These are phyloP conservation scores for Cryptomyrus ogoouensis DNA, from an alignment of 2,113 vertebrate species.

Conservation along the genomic window DNA sequence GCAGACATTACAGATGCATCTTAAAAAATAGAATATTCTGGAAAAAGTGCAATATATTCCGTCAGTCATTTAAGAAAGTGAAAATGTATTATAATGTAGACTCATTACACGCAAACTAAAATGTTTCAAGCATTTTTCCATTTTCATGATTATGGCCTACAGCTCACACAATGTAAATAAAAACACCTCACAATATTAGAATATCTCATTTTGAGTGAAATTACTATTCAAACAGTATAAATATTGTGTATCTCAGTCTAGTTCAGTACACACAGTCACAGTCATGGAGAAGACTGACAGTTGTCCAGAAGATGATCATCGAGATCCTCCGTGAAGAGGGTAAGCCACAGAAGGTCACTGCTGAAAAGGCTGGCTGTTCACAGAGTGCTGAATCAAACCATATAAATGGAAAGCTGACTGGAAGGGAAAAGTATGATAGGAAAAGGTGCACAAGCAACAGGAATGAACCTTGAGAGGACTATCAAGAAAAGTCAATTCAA, in stretches of 20 bases:
- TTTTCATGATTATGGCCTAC: background rate
- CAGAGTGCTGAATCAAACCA: background rate
- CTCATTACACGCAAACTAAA: background rate
- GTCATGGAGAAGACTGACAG: no score
- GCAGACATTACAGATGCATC: background rate
- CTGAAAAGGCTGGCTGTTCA: background rate
- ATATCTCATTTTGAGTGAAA: background rate
- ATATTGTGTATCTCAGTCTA: no score
- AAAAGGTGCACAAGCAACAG: no score
- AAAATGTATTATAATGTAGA: background rate
- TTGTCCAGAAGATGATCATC: no score
- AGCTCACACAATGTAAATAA: background rate
- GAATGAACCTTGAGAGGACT: no score
- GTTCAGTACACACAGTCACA: no score
- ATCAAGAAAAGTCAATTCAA: no score
- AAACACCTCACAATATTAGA: background rate
- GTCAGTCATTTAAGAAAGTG: background rate
- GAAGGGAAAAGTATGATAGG: background rate
- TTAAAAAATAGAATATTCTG: background rate
- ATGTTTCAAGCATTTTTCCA: background rate
- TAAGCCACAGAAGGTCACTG: no score
- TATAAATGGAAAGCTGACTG: background rate
- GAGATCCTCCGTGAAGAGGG: no score
- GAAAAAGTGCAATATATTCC: background rate
- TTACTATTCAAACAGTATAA: background rate